Base-by-base conservation (phyloP, 2,888 invertebrate genomes). In the Aspidapion aeneum region DNA sequence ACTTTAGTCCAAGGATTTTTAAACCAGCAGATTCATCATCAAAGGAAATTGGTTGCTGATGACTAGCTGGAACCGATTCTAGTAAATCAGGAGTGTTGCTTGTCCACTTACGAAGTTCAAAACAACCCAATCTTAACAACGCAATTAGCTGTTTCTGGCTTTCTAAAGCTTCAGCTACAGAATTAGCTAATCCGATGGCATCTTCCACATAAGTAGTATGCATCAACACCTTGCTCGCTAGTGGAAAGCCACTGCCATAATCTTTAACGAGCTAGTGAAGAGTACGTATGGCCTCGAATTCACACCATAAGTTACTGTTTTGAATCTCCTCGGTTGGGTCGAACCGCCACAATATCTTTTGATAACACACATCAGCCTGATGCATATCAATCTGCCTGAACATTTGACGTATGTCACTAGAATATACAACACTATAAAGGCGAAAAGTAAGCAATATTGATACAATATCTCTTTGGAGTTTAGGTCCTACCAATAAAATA, bases 331-430 rank as follows among this genome's bases (percentile, higher is more conserved):
- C 54, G 9, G 50, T 16, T 21, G 57, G 9, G 52, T 58, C 18
- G 12, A 16, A 9, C 7, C 62, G 62, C 62, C 62, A 62, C 17
- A 62, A 19, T 7, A 62, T 62, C 20, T 19, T 58, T 20, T 60
- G 58, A 18, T 18, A 62, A 18, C 60, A 20, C 5, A 17, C 20
- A 17, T 62, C 49, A 5, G 16, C 50, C 12, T 21, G 18, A 19
- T 50, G 19, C 16, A 62, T 17, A 1, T 18, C 9, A 16, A 62
- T 62, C 48, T 62, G 62, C 16, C 58, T 3, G 48, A 49, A 62
- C 62, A 62, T 62, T 49, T 60, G 19, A 16, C 7, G 12, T 9
- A 62, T n/a, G 58, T 62, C 62, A 16, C 52, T 59, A 7, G 60
- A n/a, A n/a, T n/a, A n/a, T n/a, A n/a, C n/a, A n/a, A n/a, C n/a